These are phyloP conservation scores for Mamestra configurata DNA, from an alignment of 1,140 invertebrate genomes.

Conservation along the genomic window DNA sequence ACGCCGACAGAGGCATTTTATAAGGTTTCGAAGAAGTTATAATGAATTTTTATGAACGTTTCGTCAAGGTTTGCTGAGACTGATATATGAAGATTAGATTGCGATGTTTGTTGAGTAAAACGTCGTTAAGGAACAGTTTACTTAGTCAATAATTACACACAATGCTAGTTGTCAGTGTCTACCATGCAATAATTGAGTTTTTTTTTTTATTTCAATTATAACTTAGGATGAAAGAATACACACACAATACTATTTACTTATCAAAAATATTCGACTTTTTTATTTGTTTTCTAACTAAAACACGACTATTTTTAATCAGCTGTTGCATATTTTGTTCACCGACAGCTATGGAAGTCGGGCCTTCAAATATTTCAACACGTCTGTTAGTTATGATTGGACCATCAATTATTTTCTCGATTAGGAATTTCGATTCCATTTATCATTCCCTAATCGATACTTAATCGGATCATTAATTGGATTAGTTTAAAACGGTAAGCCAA, in stretches of 20 bases:
- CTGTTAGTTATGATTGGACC: conserved; percentile 29
- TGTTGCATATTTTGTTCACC: neutral
- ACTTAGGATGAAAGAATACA: too few relatives aligned
- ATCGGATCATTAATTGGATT: conserved; percentile 45
- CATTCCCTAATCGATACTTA: conserved; percentile 46
- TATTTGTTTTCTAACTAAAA: too few relatives aligned
- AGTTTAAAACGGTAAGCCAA: conserved; percentile 39
- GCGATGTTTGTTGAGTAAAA: conserved; percentile 23
- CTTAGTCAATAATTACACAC: neutral
- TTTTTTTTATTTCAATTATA: too few relatives aligned
- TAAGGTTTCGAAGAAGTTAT: conserved; percentile 52
- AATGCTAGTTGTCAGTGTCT: neutral
- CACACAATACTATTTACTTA: too few relatives aligned
- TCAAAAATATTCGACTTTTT: too few relatives aligned
- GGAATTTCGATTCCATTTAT: conserved; percentile 41
- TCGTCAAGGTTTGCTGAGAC: conserved; percentile 44
- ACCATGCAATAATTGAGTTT: neutral
- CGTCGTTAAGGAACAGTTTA: neutral
- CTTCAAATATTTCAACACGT: conserved; percentile 26
- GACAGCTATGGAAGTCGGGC: neutral
- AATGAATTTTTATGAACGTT: conserved; percentile 49
- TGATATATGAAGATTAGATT: conserved; percentile 50
- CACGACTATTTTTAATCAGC: neutral
- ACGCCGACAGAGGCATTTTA: conserved; percentile 71
- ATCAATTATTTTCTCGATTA: conserved; percentile 40